A percentile compares a stretch with the other conserved stretches of the same genome.
Evolutionary conservation across 1,140 invertebrate genomes (phyloP).

Genomic region (Helicoverpa armigera): DNA sequence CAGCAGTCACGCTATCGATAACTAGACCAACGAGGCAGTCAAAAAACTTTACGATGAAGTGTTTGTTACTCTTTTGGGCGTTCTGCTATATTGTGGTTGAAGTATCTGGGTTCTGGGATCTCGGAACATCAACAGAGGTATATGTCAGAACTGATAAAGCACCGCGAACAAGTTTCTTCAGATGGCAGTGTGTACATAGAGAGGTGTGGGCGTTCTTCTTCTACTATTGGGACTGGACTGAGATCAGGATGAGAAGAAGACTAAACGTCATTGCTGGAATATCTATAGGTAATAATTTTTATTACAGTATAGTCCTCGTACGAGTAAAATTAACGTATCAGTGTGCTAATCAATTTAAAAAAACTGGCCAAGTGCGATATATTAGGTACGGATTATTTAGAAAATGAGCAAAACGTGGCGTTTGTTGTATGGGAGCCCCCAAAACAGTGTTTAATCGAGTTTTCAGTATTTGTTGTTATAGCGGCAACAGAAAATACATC

Average conservation of each 20-base stretch:
- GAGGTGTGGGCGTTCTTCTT: slow-evolving; percentile 47
- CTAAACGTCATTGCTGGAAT: slow-evolving; percentile 59
- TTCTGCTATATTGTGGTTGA: not conserved
- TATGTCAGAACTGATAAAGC: slow-evolving; percentile 21
- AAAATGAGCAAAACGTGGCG: no score
- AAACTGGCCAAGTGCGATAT: no score
- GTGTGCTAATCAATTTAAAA: not conserved
- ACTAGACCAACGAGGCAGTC: not conserved
- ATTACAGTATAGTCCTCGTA: not conserved
- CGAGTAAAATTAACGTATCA: no score
- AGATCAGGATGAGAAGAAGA: slow-evolving; percentile 50
- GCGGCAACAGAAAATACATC: no score
- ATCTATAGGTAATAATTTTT: slow-evolving; percentile 61
- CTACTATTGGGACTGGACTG: slow-evolving; percentile 54
- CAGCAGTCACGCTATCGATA: no score
- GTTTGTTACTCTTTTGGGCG: not conserved
- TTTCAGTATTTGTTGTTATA: no score
- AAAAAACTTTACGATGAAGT: not conserved
- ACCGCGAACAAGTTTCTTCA: slow-evolving; percentile 62
- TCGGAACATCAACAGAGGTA: slow-evolving; percentile 55
- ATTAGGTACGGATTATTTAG: no score
- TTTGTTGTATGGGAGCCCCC: no score
- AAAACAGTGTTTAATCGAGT: no score
- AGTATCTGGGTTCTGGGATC: slow-evolving; percentile 59
- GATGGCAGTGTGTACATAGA: slow-evolving; percentile 60